These are phyloP conservation scores for Notothenia coriiceps DNA, from an alignment of 2,113 vertebrate species.

Conservation along the genomic window DNA sequence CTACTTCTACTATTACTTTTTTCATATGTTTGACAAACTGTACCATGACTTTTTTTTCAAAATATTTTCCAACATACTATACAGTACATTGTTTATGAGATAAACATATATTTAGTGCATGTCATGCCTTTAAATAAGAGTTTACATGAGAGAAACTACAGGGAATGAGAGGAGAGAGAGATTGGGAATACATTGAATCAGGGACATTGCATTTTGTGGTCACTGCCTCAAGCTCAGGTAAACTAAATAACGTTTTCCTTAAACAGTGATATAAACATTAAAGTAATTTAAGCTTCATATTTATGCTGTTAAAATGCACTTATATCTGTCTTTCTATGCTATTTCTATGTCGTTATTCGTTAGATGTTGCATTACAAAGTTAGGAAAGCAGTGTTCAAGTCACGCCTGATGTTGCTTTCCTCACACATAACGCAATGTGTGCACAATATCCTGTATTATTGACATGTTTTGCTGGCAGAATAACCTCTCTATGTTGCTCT, in stretches of 20 bases:
- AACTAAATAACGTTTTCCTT: background rate
- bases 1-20: too few species aligned
- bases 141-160: background rate
- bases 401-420: too few species aligned
- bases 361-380: too few species aligned
- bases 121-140: background rate
- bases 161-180: background rate
- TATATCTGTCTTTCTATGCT: too few species aligned
- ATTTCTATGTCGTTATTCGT: too few species aligned
- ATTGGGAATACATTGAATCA: background rate
- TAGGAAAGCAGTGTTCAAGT: too few species aligned
- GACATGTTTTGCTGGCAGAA: background rate
- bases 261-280: background rate
- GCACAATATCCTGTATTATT: background rate
- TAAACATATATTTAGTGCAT: background rate
- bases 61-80: too few species aligned
- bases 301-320: background rate
- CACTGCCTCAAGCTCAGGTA: background rate
- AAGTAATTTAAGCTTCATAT: background rate
- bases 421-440: background rate
- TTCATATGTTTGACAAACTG: too few species aligned
- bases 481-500: background rate
- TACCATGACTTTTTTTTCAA: too few species aligned
- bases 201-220: conserved; percentile 22
- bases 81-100: background rate